Base-by-base conservation (phyloP, 2,113 vertebrate genomes). In the Anguilla japonica region DNA sequence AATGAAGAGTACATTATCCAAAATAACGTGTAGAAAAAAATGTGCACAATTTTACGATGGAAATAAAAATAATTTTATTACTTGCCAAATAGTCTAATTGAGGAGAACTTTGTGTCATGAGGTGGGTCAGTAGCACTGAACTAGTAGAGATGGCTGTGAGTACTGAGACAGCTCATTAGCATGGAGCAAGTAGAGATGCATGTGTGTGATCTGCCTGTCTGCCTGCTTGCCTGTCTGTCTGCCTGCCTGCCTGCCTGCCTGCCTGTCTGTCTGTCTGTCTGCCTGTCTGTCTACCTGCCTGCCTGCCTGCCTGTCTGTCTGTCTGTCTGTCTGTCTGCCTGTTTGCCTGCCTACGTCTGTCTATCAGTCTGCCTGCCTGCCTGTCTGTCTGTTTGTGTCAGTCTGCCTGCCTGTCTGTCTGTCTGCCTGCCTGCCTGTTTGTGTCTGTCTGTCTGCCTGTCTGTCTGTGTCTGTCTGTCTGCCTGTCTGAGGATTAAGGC, bases 321-420 rank as follows among this genome's bases (percentile, higher is more conserved):
- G 82, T 86, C 90, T 88, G 83, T 81, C 84, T 86, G 84, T 88
- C 83, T 60, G 83, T 41, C 86, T 84, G 81, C 85, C 90, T 88
- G 83, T 34, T 1, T 34, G 34, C 34, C 34, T 34, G 34, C 34
- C 34, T 34, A n/a, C n/a, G 34, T 34, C 34, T 34, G 34, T 34
- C 34, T 34, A n/a, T n/a, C n/a, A n/a, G n/a, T n/a, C n/a, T n/a
- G 34, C 1, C 34, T 34, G 34, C 1, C 0, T 34, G 34, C 1
- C 34, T 34, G 1, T 34, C 34, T 34, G 34, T 1, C 34, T 34
- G 34, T 34, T 1, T 34, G 34, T 34, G 34, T 34, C 34, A 0
- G 34, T 34, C 34, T 34, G 1, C 34, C 34, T 34, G 34, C 34
- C 34, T 34, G 34, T 34, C 34, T 34, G 34, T 34, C 34, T 34